phyloP scores from a whole-genome alignment of 1,140 invertebrate genomes.

The Pteromalus puparum region DNA sequence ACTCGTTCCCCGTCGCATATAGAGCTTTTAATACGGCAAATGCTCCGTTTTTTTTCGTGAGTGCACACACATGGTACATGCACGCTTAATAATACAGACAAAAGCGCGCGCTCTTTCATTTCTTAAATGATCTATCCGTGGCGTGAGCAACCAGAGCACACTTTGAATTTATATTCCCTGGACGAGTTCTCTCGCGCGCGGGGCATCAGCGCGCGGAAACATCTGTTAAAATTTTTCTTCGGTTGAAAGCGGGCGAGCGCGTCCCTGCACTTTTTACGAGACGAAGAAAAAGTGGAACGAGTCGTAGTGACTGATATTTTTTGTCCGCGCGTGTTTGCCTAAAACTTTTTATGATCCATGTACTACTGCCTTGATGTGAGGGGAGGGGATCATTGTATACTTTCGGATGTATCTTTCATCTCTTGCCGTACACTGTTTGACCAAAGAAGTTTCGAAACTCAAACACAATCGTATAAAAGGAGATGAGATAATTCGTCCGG shows the following conservation, averaged over 20 bases:
- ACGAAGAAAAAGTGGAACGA: slow-evolving; percentile 25
- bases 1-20: neutral
- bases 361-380: neutral
- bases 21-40: slow-evolving; percentile 37
- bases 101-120: slow-evolving; percentile 23
- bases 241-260: slow-evolving; percentile 23
- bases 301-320: slow-evolving; percentile 9
- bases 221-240: slow-evolving; percentile 52
- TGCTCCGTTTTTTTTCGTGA: slow-evolving; percentile 37
- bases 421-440: no score
- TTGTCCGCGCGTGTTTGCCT: neutral
- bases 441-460: no score
- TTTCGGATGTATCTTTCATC: no score
- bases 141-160: slow-evolving; percentile 22
- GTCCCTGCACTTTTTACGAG: slow-evolving; percentile 22
- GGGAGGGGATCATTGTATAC: neutral
- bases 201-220: slow-evolving; percentile 40
- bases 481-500: no score
- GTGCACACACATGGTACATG: slow-evolving; percentile 22
- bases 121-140: slow-evolving; percentile 43
- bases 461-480: no score
- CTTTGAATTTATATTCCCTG: slow-evolving; percentile 34
- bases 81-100: slow-evolving; percentile 14
- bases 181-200: slow-evolving; percentile 3
- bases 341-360: slow-evolving; percentile 2